Conservation (phyloP, 2,888 invertebrate genomes). For the Lamellibrachia satsuma region DNA sequence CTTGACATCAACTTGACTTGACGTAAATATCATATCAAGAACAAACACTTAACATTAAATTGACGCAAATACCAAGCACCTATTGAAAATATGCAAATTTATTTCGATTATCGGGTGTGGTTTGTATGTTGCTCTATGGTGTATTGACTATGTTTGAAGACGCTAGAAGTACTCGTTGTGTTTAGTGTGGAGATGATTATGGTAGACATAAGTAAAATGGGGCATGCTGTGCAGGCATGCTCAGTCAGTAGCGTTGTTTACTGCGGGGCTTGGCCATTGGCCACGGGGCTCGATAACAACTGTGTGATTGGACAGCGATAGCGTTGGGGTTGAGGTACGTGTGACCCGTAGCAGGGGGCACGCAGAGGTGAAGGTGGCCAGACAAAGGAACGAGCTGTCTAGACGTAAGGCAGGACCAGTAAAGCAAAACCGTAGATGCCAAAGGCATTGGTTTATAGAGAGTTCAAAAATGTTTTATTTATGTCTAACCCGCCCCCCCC, state of each 20-base stretch:
- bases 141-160: background rate
- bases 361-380: background rate
- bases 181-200: too few species aligned
- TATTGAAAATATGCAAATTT: background rate
- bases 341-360: background rate
- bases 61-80: background rate
- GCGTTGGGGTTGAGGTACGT: background rate
- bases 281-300: background rate
- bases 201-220: background rate
- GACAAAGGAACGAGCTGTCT: background rate
- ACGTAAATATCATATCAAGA: background rate
- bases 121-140: background rate
- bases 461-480: too few species aligned
- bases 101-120: background rate
- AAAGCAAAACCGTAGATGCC: too few species aligned
- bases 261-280: background rate
- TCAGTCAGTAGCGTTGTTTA: background rate
- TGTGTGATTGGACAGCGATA: background rate
- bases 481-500: too few species aligned
- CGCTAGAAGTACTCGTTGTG: background rate
- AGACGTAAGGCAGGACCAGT: background rate
- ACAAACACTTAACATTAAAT: background rate
- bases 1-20: background rate
- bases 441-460: too few species aligned
- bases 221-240: background rate